Base-by-base conservation (phyloP, 2,113 vertebrate species). In the Rhabdornis inornatus region DNA sequence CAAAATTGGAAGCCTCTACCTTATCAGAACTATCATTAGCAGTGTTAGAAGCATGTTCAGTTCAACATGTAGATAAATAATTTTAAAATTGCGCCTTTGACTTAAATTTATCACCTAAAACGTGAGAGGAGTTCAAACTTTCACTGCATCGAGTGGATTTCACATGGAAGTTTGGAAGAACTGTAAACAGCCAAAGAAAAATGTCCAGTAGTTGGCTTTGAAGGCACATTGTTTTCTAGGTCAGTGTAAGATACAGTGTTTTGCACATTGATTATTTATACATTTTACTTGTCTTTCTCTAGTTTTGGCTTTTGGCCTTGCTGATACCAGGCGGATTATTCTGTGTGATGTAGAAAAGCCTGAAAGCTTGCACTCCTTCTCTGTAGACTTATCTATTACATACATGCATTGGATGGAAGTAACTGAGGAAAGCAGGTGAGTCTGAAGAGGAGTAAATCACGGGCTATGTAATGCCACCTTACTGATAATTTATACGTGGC, bases 361-460 rank as follows among this genome's bases (percentile, higher is more conserved):
- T 31, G 99, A 99, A 95, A 99, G 99, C 91, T 98, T 99, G 72
- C 99, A 99, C 65, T 98, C 99, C 61, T 99, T 99, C 83, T 98
- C 98, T 0, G 97, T 99, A 94, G 98, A 98, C 65, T 98, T 93
- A 4, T 96, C 98, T 3, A 97, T 99, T 35, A 99, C 99, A 19
- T 99, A 99, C 91, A 99, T 99, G 99, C 98, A 99, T 52, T 99
- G 99, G 99, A 99, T 99, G 99, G 99, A 99, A 96, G 99, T 99
- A 90, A 98, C 98, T 28, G 99, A 98, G 86, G 99, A 99, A 90
- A 99, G 97, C 98, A 99, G 98, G 99, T 99, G 88, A 72, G 77
- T 72, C 23, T 7, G 10, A 71, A n/a, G 69, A 25, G 7, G 16
- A 33, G 15, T 57, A 49, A 69, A 66, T 59, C 22, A 63, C 0